These are phyloP conservation scores for Drosophila fuyamai DNA, from an alignment of 1,140 invertebrate genomes.

Conservation along the genomic window DNA sequence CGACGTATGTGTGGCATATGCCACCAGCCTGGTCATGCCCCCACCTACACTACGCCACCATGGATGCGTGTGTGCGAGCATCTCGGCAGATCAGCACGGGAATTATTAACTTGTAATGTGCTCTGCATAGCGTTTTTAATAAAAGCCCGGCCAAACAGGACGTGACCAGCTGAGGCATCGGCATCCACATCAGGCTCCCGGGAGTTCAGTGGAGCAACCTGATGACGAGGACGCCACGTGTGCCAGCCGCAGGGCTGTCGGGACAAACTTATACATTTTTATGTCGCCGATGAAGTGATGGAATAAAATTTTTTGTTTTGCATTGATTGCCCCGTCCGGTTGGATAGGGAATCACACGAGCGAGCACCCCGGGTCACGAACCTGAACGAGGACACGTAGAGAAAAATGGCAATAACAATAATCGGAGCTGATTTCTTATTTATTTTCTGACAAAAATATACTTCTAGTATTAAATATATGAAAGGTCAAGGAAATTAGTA, in stretches of 20 bases:
- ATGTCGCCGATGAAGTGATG: constrained; percentile 80
- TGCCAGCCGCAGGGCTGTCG: constrained; percentile 56
- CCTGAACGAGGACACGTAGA: background rate
- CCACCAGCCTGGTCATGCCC: constrained; percentile 54
- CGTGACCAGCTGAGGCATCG: constrained; percentile 63
- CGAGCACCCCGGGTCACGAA: constrained; percentile 8
- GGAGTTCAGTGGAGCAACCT: constrained; percentile 46
- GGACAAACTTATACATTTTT: constrained; percentile 73
- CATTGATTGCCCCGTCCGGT: constrained; percentile 77
- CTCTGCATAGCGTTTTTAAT: constrained; percentile 83
- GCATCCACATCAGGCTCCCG: constrained; percentile 31
- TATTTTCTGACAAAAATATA: too few relatives aligned
- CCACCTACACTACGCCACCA: constrained; percentile 2
- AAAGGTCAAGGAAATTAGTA: too few relatives aligned
- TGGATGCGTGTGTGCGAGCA: constrained; percentile 15
- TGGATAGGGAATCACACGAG: constrained; percentile 9
- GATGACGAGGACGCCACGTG: constrained; percentile 76
- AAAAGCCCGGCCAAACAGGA: constrained; percentile 72
- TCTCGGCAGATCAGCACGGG: constrained; percentile 60
- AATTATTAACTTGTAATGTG: constrained; percentile 84
- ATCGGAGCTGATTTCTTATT: background rate
- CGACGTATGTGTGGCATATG: constrained; percentile 69
- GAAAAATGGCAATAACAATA: background rate
- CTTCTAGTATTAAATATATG: too few relatives aligned
- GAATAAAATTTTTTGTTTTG: constrained; percentile 76